Base-by-base conservation (phyloP, 2,888 invertebrate species). In the Microctonus brassicae region DNA sequence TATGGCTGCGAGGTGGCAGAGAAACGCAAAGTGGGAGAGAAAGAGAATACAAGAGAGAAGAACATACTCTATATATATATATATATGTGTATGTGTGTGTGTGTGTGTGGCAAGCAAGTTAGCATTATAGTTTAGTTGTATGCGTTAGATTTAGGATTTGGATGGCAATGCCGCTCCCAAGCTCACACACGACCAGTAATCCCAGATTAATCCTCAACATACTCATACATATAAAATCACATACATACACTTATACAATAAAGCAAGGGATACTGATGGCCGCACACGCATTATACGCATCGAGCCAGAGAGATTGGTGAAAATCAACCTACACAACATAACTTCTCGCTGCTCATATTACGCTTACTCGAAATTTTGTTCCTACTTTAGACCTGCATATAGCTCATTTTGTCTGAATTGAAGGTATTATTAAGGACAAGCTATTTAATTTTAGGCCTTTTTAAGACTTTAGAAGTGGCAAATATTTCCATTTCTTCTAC, bases 71-170 rank as follows among this genome's bases (percentile, higher is more conserved):
- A 7, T 29, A 7, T 29, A 7, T 29, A 7, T 29, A 7, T 29
- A 7, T 29, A 7, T 29, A 7, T 29, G 29, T 29, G 29, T 29
- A 7, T 29, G 29, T 29, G 29, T 29, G 29, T 29, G 29, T 29
- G 29, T 53, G 55, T 22, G 53, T 55, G 70, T 39, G 70, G 58
- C 71, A 69, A 65, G 26, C 75, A 79, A 76, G 78, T 80, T 81
- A 81, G 86, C 83, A 84, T 85, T n/a, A n/a, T 86, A 53, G 80
- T 82, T 79, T 81, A 79, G 81, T 80, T 81, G 86, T 86, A 83
- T 85, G 86, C 82, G 86, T 86, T 82, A 84, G 86, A 87, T 87
- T 86, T 86, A 77, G 84, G 84, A 84, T 86, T 85, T 84, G 82
- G 82, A 80, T 79, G 80, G 77, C 83, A 79, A 67, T 74, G 73